Evolutionary conservation across 35 echinoderm and acorn worm species (phyloP).

Genomic region (Hemicentrotus pulcherrimus): DNA sequence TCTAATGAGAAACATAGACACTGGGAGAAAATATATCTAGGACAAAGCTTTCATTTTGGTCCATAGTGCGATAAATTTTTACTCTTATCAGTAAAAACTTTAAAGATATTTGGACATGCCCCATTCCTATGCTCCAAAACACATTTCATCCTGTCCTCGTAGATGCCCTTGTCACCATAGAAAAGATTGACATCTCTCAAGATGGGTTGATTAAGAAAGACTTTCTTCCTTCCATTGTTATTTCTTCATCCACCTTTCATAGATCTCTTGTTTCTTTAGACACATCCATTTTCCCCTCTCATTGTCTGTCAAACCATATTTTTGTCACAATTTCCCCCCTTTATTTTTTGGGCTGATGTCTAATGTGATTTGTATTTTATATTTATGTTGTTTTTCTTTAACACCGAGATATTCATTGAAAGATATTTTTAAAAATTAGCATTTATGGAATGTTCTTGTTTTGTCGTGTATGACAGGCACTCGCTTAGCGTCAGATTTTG

Average conservation of each 20-base stretch:
- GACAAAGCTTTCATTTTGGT: too few species aligned
- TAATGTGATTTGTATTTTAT: constrained; percentile 8
- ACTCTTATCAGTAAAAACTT: background rate
- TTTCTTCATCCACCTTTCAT: constrained; percentile 4
- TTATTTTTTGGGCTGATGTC: background rate
- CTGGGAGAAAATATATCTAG: too few species aligned
- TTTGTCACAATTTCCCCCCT: background rate
- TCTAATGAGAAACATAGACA: too few species aligned
- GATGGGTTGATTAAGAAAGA: constrained; percentile 26
- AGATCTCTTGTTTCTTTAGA: background rate
- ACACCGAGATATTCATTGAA: constrained; percentile 17
- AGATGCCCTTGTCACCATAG: background rate
- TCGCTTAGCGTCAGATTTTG: constrained; percentile 53
- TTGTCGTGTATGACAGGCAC: constrained; percentile 51
- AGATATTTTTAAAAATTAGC: background rate
- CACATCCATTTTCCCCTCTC: constrained; percentile 3
- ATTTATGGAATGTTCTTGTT: constrained; percentile 48
- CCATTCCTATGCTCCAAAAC: background rate
- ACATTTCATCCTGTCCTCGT: background rate
- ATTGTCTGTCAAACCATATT: background rate
- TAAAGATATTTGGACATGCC: background rate
- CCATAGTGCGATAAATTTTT: background rate
- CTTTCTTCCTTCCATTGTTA: background rate
- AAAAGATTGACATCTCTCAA: background rate
- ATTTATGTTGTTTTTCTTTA: constrained; percentile 28